Base-by-base conservation (phyloP, 2,797 vertebrate species). In the Lagorchestes hirsutus region DNA sequence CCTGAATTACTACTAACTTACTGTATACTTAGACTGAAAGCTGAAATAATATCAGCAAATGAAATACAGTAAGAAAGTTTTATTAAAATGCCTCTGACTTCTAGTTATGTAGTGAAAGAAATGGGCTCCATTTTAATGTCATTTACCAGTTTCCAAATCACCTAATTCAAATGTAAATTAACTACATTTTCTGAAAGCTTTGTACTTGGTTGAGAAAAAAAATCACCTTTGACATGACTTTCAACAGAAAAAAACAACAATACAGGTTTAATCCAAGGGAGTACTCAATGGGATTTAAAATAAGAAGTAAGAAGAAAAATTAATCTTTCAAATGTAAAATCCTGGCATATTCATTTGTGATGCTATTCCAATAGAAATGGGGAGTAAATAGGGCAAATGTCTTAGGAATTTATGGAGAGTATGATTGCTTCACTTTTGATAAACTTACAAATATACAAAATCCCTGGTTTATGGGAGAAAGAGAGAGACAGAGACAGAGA, bases 211-310 rank as follows among this genome's bases (percentile, higher is more conserved):
- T 87, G 50, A 82, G 40, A 27, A 50, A 82, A 67, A 82, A 87
- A 87, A 87, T 87, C 74, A 87, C 74, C 74, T 87, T 50, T 87
- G 74, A 87, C 74, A 87, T 87, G 74, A 87, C 40, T 87, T 87
- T 87, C 40, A 87, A 40, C 40, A 82, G 74, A 3, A 27, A 46
- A 82, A 74, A 67, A 74, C n/a, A 82, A 82, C 0, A 55, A 55
- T 3, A 74, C 67, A 82, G 74, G 10, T 50, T 87, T 87, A 50
- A 87, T 87, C 40, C 40, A 46, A 87, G 8, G 24, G 22, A 87
- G 50, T 50, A 46, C 74, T 87, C 40, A 87, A 50, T 50, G 40
- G 74, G 74, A 87, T 87, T 87, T 87, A 50, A 87, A 87, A 87
- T 12, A 87, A 87, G 40, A 87, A 87, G 40, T 87, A 87, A 87